phyloP scores from a whole-genome alignment of 2,113 vertebrate genomes.

The Austrofundulus limnaeus region DNA sequence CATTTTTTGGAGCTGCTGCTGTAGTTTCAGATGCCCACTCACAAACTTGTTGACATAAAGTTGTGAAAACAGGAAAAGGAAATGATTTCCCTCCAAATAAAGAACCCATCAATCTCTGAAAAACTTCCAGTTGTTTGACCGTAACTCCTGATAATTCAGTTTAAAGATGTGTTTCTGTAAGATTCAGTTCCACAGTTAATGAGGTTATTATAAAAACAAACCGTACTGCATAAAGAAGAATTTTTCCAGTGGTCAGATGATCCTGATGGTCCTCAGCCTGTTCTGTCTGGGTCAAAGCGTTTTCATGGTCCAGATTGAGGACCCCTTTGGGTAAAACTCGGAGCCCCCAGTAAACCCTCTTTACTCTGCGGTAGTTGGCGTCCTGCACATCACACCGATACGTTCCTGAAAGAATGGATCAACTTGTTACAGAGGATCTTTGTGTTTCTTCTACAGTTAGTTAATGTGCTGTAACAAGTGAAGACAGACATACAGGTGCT shows the following conservation, averaged over 20 bases:
- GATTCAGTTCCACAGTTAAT: not conserved
- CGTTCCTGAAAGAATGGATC: conserved; percentile 74
- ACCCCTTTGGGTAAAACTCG: conserved; percentile 73
- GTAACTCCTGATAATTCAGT: no score
- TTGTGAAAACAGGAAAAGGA: no score
- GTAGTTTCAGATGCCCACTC: no score
- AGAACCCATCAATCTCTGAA: no score
- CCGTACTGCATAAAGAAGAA: conserved; percentile 8
- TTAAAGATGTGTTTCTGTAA: not conserved
- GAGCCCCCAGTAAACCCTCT: conserved; percentile 86
- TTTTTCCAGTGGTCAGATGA: not conserved
- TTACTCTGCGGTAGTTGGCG: conserved; percentile 66
- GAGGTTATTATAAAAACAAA: not conserved
- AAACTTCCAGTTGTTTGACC: no score
- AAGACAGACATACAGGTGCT: no score
- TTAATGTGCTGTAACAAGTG: no score
- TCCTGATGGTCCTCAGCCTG: not conserved
- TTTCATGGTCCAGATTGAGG: conserved; percentile 78
- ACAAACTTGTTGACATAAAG: no score
- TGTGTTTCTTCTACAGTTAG: no score
- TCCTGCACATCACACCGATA: conserved; percentile 86
- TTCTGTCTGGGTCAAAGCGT: conserved; percentile 49
- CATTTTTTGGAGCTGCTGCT: no score
- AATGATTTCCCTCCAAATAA: no score
- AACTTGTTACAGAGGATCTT: no score